A percentile compares a stretch with the other conserved stretches of the same genome.
These are phyloP conservation scores for Pelvicachromis taeniatus DNA, from an alignment of 2,113 vertebrate genomes.

Conservation along the genomic window DNA sequence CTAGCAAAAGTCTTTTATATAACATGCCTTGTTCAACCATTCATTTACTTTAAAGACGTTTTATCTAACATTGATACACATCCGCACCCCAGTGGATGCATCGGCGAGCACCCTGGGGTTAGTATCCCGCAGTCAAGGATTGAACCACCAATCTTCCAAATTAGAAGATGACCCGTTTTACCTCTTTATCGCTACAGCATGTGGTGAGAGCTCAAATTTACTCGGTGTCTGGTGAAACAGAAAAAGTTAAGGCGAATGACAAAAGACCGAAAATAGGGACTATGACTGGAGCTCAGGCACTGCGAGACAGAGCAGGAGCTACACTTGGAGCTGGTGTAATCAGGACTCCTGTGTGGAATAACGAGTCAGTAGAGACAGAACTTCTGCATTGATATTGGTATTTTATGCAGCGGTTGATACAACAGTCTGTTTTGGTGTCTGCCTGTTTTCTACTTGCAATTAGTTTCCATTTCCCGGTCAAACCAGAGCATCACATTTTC, in stretches of 20 bases:
- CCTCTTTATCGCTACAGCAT: background rate
- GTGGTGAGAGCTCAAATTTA: background rate
- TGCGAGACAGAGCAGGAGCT: background rate
- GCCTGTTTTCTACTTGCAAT: background rate
- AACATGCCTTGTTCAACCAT: background rate
- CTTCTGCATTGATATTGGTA: background rate
- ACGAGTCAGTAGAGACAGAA: background rate
- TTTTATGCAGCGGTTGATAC: background rate
- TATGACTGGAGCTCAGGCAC: background rate
- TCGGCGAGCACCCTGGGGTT: background rate
- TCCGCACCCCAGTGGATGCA: background rate
- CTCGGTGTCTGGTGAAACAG: background rate
- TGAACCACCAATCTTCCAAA: background rate
- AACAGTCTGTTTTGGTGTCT: background rate
- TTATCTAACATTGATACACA: background rate
- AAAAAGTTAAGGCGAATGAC: background rate
- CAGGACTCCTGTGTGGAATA: background rate
- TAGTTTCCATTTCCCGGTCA: background rate
- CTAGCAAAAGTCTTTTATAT: background rate
- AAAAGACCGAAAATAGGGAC: background rate
- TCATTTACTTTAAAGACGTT: background rate
- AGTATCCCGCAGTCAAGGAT: background rate
- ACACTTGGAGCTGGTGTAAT: background rate
- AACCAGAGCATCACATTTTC: background rate
- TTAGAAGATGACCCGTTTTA: background rate